Percentiles rank a stretch among this genome's conserved stretches.
Conservation (phyloP, 2,797 vertebrate genomes). For the Labeo calbasu region DNA sequence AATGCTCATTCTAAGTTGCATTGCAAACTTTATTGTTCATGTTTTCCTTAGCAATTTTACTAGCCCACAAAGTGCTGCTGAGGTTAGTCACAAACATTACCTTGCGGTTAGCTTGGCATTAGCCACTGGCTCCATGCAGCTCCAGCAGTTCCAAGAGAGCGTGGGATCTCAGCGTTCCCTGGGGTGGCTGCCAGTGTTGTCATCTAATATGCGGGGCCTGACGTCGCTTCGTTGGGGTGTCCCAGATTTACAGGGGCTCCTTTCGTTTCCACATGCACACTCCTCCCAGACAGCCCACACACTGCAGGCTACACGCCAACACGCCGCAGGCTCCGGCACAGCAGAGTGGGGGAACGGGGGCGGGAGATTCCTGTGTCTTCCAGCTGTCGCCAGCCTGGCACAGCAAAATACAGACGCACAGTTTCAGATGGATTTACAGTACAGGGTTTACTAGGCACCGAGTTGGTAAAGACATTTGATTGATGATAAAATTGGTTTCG, state of each 20-base stretch:
- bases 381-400: constrained; percentile 81
- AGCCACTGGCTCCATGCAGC: constrained; percentile 44
- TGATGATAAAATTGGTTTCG: not conserved
- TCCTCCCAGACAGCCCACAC: constrained; percentile 73
- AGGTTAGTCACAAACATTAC: constrained; percentile 43
- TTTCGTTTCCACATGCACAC: constrained; percentile 61
- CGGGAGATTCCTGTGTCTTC: constrained; percentile 80
- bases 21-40: constrained; percentile 11
- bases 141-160: constrained; percentile 50
- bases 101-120: constrained; percentile 49
- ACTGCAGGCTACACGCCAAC: constrained; percentile 74
- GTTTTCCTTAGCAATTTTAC: not conserved
- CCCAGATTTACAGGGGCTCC: constrained; percentile 71
- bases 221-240: constrained; percentile 74
- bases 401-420: constrained; percentile 67
- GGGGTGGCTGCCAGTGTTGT: constrained; percentile 58
- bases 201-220: constrained; percentile 62
- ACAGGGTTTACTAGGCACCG: constrained; percentile 43
- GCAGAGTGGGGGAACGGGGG: constrained; percentile 69
- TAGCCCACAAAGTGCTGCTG: not conserved
- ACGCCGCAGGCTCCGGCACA: constrained; percentile 75
- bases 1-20: not conserved
- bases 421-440: constrained; percentile 72
- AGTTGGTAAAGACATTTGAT: not conserved
- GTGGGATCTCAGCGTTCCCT: constrained; percentile 57